These are phyloP conservation scores for Lophotriccus pileatus DNA, from an alignment of 2,797 vertebrate genomes.

Conservation along the genomic window DNA sequence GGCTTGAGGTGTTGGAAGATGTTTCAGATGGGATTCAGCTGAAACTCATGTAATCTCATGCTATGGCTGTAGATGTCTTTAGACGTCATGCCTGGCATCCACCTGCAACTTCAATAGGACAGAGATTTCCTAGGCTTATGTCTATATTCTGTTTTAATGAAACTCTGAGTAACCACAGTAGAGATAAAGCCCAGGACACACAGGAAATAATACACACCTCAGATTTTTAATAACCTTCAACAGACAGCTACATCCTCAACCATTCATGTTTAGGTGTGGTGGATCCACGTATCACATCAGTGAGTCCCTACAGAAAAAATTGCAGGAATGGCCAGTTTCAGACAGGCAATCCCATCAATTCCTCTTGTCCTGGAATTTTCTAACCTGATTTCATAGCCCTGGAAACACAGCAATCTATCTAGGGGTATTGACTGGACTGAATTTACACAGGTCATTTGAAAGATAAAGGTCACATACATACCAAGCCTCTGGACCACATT, in stretches of 20 bases:
- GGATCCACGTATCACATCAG: neutral
- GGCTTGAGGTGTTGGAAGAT: neutral
- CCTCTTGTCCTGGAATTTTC: conserved; percentile 40
- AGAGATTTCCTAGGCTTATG: neutral
- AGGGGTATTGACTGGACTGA: conserved; percentile 56
- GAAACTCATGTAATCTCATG: neutral
- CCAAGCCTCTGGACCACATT: conserved; percentile 20
- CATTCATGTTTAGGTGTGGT: neutral
- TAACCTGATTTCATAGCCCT: conserved; percentile 58
- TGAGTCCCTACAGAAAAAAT: conserved; percentile 15
- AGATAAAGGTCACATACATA: conserved; percentile 70
- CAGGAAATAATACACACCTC: neutral
- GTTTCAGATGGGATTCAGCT: neutral
- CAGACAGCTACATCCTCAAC: neutral
- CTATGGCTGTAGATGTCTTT: neutral
- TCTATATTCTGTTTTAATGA: neutral
- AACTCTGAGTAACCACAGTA: neutral
- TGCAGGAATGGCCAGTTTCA: neutral
- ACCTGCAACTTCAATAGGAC: neutral
- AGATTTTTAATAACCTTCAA: neutral
- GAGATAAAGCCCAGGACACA: neutral
- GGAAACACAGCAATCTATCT: conserved; percentile 53
- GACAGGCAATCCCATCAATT: conserved; percentile 4
- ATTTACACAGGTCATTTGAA: conserved; percentile 69
- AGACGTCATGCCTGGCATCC: neutral